Evolutionary conservation across 1,140 invertebrate species (phyloP), one percentile per base, ranked within the genome.

Genomic region (Lordiphosa stackelbergi): DNA sequence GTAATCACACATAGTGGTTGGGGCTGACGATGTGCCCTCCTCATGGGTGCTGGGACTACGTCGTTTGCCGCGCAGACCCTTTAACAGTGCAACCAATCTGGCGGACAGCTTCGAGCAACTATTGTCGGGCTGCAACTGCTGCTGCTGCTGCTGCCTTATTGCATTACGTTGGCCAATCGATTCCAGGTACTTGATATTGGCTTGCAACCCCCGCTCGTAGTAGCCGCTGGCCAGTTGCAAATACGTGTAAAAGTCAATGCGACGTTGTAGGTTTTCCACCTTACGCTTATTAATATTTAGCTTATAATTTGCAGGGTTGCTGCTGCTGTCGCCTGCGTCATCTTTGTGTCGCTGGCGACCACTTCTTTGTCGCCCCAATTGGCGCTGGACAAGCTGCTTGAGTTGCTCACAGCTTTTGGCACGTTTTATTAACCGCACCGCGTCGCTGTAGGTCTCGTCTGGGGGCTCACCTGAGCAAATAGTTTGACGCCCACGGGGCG

Each of bases 161-260:
- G 64, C 47, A 66, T 66, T 66, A 61, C 35, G 45, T n/a, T 61
- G 61, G n/a, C 74, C 79, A 59, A 87, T 79, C 64, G 84, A 78
- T 86, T 87, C 60, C 47, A 87, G 58, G 59, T 87, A 87, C 45
- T 73, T 66, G 31, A 87, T 53, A 58, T 86, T 78, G 4, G 71
- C 57, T 19, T 71, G 70, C 62, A 83, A 71, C 38, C 73, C 79
- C 16, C 68, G 55, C 47, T 87, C 73, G 47, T 87, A 87, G 55
- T 83, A 86, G n/a, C 77, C 69, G 35, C 48, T 79, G 40, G 85
- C 85, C 56, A 87, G 49, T 62, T 86, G 68, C 64, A 85, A 64
- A 56, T 72, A 86, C 13, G 57, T 60, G 47, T 69, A 66, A 6
- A 72, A 62, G 57, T 81, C 71, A 43, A 79, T 57, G 42, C 51